Evolutionary conservation across 2,888 invertebrate species (phyloP).

Genomic region (Pycnomerus fuliginosus): DNA sequence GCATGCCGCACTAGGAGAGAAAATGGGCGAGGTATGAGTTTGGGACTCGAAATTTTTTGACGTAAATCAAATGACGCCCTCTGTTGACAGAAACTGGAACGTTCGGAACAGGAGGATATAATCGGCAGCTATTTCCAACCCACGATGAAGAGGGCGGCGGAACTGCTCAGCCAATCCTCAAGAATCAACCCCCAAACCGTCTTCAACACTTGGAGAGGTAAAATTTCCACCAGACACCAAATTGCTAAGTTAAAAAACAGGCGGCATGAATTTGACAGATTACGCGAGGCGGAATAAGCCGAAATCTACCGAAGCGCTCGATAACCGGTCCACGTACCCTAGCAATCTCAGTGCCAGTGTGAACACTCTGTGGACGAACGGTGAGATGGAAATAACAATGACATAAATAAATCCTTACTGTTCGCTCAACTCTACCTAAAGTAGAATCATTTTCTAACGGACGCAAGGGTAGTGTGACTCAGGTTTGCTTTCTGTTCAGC

Average conservation of each 20-base stretch:
- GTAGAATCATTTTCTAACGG: background rate
- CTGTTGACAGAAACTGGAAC: slow-evolving; percentile 46
- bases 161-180: slow-evolving; percentile 60
- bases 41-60: background rate
- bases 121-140: slow-evolving; percentile 74
- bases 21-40: slow-evolving; percentile 14
- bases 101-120: slow-evolving; percentile 58
- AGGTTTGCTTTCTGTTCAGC: background rate
- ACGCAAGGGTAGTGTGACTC: background rate
- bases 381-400: too few relatives aligned
- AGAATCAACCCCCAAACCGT: slow-evolving; percentile 57
- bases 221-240: slow-evolving; percentile 8
- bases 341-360: slow-evolving; percentile 16
- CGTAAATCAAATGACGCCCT: background rate
- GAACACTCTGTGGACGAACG: slow-evolving; percentile 41
- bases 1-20: slow-evolving; percentile 43
- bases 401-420: background rate
- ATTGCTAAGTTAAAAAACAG: slow-evolving; percentile 25
- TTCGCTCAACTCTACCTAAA: background rate
- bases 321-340: slow-evolving; percentile 24
- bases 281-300: slow-evolving; percentile 42
- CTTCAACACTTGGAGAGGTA: slow-evolving; percentile 59
- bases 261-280: slow-evolving; percentile 39
- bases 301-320: slow-evolving; percentile 38
- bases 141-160: slow-evolving; percentile 57